phyloP scores from a whole-genome alignment of 2,797 vertebrate species.

The Huso huso region DNA sequence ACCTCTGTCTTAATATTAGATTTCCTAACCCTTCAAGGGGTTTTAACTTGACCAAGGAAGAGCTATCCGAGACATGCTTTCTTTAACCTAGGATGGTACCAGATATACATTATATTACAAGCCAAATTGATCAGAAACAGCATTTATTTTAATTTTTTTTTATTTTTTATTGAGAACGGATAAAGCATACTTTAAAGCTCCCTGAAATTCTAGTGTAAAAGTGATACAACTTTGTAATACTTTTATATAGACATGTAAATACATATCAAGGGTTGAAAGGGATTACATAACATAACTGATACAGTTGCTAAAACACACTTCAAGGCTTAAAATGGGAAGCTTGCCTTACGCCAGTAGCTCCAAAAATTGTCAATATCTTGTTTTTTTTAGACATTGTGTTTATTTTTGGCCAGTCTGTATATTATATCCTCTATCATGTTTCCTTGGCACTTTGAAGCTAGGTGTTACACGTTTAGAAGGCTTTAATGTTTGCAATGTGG shows the following conservation, averaged over 20 bases:
- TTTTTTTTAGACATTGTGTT: too few species aligned
- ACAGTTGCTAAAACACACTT: neutral
- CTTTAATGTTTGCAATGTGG: too few species aligned
- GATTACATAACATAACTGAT: neutral
- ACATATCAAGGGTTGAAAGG: neutral
- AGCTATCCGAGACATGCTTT: neutral
- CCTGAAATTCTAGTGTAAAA: constrained; percentile 45
- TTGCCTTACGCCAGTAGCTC: too few species aligned
- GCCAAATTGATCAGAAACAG: neutral
- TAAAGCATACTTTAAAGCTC: constrained; percentile 55
- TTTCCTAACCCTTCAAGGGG: neutral
- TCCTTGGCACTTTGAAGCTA: too few species aligned
- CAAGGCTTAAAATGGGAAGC: too few species aligned
- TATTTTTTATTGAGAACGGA: constrained; percentile 31
- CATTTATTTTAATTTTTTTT: constrained; percentile 10
- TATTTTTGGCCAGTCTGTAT: too few species aligned
- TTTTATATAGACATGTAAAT: neutral
- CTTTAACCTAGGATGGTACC: constrained; percentile 2
- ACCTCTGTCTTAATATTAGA: constrained; percentile 2
- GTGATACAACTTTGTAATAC: neutral
- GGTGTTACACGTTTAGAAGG: too few species aligned
- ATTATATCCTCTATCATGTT: too few species aligned
- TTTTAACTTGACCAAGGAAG: neutral
- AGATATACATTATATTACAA: neutral
- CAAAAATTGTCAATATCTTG: too few species aligned